A percentile compares a stretch with the other conserved stretches of the same genome.
Conservation (phyloP, 2,797 vertebrate species). For the Phalloptychus januarius region DNA sequence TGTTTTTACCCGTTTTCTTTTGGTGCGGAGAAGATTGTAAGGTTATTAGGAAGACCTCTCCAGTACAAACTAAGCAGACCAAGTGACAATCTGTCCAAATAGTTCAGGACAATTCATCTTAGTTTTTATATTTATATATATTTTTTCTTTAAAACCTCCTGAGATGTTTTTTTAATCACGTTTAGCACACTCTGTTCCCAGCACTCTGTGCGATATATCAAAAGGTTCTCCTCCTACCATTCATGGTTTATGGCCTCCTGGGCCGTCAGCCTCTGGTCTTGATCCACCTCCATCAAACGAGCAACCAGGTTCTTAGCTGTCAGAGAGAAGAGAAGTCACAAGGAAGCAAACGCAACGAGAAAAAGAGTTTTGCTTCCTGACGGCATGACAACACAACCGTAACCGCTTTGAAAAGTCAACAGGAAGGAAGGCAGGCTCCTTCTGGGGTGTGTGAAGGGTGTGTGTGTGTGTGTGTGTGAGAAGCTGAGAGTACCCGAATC, state of each 20-base stretch:
- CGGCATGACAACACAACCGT: conserved; percentile 18
- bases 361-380: conserved; percentile 21
- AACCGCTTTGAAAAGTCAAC: conserved; percentile 19
- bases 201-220: conserved; percentile 12
- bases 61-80: background rate
- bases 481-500: conserved; percentile 85
- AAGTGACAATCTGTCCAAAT: background rate
- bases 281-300: conserved; percentile 97
- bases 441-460: conserved; percentile 23
- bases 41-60: background rate
- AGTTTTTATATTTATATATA: background rate
- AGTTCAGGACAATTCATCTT: background rate
- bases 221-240: conserved; percentile 79
- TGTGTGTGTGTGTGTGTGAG: background rate
- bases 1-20: background rate
- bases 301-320: conserved; percentile 88
- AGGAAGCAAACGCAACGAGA: conserved; percentile 25
- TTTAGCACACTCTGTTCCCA: background rate
- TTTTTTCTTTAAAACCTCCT: conserved; percentile 1
- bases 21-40: background rate
- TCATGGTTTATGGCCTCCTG: conserved; percentile 97
- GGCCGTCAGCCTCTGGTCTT: conserved; percentile 95
- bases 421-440: conserved; percentile 9
- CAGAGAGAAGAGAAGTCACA: conserved; percentile 45
- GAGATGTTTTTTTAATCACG: conserved; percentile 9